These are phyloP conservation scores for Uria lomvia DNA, from an alignment of 2,113 vertebrate species.

Conservation along the genomic window DNA sequence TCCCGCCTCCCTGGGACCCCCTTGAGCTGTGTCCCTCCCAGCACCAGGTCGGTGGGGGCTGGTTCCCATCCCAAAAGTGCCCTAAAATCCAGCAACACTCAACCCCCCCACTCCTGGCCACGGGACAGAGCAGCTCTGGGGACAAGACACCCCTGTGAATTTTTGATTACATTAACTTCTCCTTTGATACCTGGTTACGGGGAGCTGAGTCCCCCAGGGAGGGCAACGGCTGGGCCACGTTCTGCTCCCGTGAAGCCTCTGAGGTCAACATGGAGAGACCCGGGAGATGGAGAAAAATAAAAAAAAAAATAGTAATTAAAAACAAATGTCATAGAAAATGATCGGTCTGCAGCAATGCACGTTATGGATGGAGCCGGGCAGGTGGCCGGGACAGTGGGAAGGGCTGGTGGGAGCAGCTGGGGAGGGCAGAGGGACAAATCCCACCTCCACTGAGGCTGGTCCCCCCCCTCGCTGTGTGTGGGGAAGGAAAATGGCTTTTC, in stretches of 20 bases:
- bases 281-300: background rate
- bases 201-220: background rate
- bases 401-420: background rate
- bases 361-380: rapidly evolving
- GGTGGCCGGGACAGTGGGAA: background rate
- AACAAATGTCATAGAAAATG: background rate
- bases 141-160: background rate
- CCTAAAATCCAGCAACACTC: background rate
- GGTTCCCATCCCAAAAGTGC: background rate
- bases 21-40: background rate
- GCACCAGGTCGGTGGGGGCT: background rate
- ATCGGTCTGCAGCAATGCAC: background rate
- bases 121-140: background rate
- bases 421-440: background rate
- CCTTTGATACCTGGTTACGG: background rate
- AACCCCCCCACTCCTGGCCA: rapidly evolving
- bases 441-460: background rate
- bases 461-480: too few species aligned
- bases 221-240: background rate
- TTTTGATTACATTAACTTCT: background rate
- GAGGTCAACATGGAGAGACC: background rate
- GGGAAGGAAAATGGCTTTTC: background rate
- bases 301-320: background rate
- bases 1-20: too few species aligned
- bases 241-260: rapidly evolving